These are phyloP conservation scores for Mixornis gularis DNA, from an alignment of 2,113 vertebrate genomes.

Conservation along the genomic window DNA sequence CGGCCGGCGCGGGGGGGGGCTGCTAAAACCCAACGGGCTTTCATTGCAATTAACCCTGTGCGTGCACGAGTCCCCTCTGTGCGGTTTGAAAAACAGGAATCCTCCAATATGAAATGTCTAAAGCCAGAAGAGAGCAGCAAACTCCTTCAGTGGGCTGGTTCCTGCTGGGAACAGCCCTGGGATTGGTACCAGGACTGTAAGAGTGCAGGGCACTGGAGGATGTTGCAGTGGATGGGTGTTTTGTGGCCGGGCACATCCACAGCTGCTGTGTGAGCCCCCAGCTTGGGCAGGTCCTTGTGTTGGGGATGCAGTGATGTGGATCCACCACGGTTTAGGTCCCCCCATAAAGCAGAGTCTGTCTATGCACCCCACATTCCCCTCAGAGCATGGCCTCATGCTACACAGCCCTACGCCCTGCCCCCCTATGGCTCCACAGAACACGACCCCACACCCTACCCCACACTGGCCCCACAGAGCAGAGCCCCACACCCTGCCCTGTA, in stretches of 20 bases:
- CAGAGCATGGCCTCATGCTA: background rate
- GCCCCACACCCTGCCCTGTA: background rate
- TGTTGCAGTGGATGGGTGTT: background rate
- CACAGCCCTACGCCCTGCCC: background rate
- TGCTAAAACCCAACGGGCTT: background rate
- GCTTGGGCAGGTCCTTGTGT: background rate
- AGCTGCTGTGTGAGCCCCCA: background rate
- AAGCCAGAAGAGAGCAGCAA: slow-evolving; percentile 46
- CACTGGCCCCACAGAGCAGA: background rate
- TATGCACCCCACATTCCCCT: background rate
- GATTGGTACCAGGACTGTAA: rapidly evolving
- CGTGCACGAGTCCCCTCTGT: rapidly evolving
- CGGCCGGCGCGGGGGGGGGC: background rate
- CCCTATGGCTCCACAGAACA: no score
- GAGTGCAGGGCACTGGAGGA: background rate
- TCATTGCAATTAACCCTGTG: slow-evolving; percentile 29
- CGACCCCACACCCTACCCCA: background rate
- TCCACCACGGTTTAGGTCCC: background rate
- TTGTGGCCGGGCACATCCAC: background rate
- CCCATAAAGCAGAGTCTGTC: background rate
- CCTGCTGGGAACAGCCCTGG: background rate
- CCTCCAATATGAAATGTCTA: background rate
- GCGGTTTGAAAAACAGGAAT: background rate
- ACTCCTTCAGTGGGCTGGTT: background rate
- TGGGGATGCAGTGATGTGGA: background rate